Percentiles rank a stretch among this genome's conserved stretches.
phyloP scores from a whole-genome alignment of 2,113 vertebrate species.

The Leptocoma aspasia region DNA sequence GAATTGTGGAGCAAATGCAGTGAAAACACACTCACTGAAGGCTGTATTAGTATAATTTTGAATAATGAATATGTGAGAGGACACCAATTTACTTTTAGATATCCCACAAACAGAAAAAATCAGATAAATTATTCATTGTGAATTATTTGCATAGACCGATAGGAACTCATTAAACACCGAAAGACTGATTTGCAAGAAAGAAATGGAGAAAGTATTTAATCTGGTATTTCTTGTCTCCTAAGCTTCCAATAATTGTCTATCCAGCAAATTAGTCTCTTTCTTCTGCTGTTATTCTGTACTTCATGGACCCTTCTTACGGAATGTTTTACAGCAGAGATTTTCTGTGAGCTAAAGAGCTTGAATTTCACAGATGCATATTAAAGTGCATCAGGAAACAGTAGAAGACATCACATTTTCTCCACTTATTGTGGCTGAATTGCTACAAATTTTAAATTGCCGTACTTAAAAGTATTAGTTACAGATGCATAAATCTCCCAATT shows the following conservation, averaged over 20 bases:
- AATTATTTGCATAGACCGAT: slow-evolving; percentile 28
- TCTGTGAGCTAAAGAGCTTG: background rate
- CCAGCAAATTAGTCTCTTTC: background rate
- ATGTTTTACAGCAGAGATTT: slow-evolving; percentile 17
- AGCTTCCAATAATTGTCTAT: background rate
- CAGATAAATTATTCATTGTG: slow-evolving; percentile 56
- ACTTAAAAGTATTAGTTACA: slow-evolving; percentile 55
- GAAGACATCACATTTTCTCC: slow-evolving; percentile 16
- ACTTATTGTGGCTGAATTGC: slow-evolving; percentile 7
- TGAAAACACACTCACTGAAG: background rate
- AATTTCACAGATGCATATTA: slow-evolving; percentile 5
- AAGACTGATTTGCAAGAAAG: background rate
- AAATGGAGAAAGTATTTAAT: background rate
- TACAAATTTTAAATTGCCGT: slow-evolving; percentile 36
- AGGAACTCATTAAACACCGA: background rate
- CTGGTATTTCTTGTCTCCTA: background rate
- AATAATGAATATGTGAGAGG: slow-evolving; percentile 23
- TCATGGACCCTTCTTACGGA: background rate
- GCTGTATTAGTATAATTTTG: background rate
- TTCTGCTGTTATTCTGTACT: background rate
- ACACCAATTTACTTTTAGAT: slow-evolving; percentile 28
- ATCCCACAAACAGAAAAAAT: slow-evolving; percentile 35
- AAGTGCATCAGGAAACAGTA: slow-evolving; percentile 16
- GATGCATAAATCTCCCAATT: slow-evolving; percentile 4
- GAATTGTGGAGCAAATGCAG: background rate